A percentile compares a stretch with the other conserved stretches of the same genome.
phyloP scores from a whole-genome alignment of 2,888 invertebrate genomes.

The Aricia artaxerxes region DNA sequence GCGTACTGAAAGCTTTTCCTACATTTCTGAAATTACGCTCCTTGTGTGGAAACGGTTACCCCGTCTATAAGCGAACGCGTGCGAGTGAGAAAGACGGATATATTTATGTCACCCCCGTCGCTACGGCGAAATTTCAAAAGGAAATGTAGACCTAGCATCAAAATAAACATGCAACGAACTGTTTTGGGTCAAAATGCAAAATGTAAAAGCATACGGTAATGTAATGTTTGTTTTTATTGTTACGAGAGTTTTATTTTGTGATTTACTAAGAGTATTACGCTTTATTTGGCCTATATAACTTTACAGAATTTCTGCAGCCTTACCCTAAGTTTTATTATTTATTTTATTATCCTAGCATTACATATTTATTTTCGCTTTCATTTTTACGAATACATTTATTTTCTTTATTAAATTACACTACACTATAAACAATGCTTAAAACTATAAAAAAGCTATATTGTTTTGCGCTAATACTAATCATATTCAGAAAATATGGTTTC shows the following conservation, averaged over 20 bases:
- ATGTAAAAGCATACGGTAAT: slow-evolving; percentile 38
- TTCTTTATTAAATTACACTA: no score
- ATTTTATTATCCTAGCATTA: neutral
- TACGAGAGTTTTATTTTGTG: slow-evolving; percentile 1
- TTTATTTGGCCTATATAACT: neutral
- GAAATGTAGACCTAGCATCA: slow-evolving; percentile 66
- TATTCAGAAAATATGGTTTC: neutral
- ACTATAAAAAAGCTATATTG: neutral
- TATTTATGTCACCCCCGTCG: slow-evolving; percentile 44
- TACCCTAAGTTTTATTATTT: neutral
- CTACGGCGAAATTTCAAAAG: slow-evolving; percentile 56
- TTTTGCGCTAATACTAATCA: neutral
- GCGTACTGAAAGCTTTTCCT: slow-evolving; percentile 70
- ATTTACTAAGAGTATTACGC: neutral
- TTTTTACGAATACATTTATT: no score
- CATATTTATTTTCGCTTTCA: no score
- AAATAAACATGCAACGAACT: slow-evolving; percentile 67
- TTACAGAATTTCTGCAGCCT: neutral
- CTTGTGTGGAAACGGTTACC: slow-evolving; percentile 53
- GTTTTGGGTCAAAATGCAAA: slow-evolving; percentile 46
- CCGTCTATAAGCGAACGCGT: slow-evolving; percentile 48
- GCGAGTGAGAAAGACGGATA: slow-evolving; percentile 53
- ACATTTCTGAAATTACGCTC: slow-evolving; percentile 50
- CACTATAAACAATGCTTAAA: no score
- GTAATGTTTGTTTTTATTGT: slow-evolving; percentile 19